These are phyloP conservation scores for Nesoenas mayeri DNA, from an alignment of 2,113 vertebrate genomes.

Conservation along the genomic window DNA sequence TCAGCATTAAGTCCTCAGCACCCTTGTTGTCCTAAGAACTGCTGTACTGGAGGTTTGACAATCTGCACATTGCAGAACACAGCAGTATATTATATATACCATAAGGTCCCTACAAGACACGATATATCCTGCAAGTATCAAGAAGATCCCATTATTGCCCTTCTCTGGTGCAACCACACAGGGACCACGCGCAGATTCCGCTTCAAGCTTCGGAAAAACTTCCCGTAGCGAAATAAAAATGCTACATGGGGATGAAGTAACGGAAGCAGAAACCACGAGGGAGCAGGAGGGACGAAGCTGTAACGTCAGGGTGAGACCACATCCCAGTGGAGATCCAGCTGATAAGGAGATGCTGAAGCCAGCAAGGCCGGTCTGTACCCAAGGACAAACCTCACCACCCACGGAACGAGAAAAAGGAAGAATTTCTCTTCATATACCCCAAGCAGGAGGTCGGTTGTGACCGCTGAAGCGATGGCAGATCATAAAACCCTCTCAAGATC, in stretches of 20 bases:
- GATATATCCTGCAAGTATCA: background rate
- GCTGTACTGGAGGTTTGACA: background rate
- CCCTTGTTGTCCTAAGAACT: background rate
- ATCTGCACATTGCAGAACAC: background rate
- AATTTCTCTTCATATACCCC: rapidly evolving
- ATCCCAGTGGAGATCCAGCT: background rate
- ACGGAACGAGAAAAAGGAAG: background rate
- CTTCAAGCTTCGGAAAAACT: background rate
- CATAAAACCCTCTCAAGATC: background rate
- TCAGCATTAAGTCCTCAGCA: background rate
- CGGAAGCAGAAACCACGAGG: background rate
- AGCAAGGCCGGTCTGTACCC: background rate
- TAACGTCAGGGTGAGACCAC: background rate
- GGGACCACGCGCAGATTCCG: background rate
- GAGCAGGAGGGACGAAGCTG: background rate
- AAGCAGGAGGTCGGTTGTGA: rapidly evolving
- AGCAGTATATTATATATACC: background rate
- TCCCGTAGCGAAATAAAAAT: background rate
- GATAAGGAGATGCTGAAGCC: background rate
- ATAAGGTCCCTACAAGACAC: background rate
- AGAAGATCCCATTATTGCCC: background rate
- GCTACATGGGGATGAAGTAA: background rate
- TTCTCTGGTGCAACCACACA: background rate
- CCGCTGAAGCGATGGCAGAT: background rate
- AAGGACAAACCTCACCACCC: background rate